Evolutionary conservation across 2,888 invertebrate species (phyloP).

Genomic region (Drosophila neonasuta): DNA sequence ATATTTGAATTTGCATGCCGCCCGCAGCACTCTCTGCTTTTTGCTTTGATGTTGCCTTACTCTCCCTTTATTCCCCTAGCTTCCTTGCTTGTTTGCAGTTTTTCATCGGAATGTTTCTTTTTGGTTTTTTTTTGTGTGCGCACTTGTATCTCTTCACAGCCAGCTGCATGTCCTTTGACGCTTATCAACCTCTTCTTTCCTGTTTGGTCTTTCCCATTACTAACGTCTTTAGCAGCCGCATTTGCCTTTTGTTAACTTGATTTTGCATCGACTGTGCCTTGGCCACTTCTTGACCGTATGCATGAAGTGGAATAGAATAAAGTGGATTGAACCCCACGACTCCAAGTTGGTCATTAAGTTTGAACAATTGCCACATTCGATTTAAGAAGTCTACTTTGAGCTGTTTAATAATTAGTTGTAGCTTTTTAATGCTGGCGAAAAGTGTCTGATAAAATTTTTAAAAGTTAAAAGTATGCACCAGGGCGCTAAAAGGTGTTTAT

Average conservation of each 20-base stretch:
- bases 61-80: neutral
- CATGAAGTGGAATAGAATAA: neutral
- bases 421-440: neutral
- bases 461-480: neutral
- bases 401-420: slow-evolving; percentile 4
- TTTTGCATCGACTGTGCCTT: slow-evolving; percentile 38
- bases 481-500: slow-evolving; percentile 15
- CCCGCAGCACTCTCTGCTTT: slow-evolving; percentile 71
- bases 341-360: slow-evolving; percentile 45
- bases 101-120: slow-evolving; percentile 37
- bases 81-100: slow-evolving; percentile 29
- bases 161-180: slow-evolving; percentile 68
- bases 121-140: slow-evolving; percentile 16
- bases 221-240: slow-evolving; percentile 17
- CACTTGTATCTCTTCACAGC: slow-evolving; percentile 23
- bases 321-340: neutral
- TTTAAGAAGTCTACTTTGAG: neutral
- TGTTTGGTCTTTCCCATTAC: neutral
- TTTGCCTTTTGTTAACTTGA: slow-evolving; percentile 71
- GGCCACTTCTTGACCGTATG: slow-evolving; percentile 49
- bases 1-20: slow-evolving; percentile 69
- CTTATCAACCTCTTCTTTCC: slow-evolving; percentile 53
- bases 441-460: slow-evolving; percentile 5
- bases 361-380: slow-evolving; percentile 43
- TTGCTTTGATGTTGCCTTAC: slow-evolving; percentile 63